Percentiles rank a stretch among this genome's conserved stretches.
phyloP scores from a whole-genome alignment of 2,113 vertebrate genomes.

The Hippocampus barbouri region DNA sequence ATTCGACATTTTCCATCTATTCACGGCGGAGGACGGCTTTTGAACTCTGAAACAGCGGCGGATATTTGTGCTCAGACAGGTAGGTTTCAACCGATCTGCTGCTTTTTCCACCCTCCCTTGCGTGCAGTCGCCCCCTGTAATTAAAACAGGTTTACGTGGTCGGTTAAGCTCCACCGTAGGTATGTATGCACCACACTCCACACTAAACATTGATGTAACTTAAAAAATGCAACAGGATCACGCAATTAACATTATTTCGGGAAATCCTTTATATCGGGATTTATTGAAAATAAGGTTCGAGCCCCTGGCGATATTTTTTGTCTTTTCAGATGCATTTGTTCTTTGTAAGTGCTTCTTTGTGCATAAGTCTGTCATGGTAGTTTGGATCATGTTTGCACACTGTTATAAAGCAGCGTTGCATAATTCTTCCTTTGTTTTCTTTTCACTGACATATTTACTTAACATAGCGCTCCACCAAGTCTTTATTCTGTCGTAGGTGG shows the following conservation, averaged over 20 bases:
- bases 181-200: background rate
- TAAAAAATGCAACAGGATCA: background rate
- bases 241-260: background rate
- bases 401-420: background rate
- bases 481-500: background rate
- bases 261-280: background rate
- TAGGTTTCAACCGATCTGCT: conserved; percentile 31
- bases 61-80: conserved; percentile 13
- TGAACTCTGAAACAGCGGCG: background rate
- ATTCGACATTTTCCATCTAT: conserved; percentile 1
- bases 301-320: background rate
- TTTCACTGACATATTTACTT: conserved; percentile 1
- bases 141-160: background rate
- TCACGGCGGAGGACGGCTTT: background rate
- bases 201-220: background rate
- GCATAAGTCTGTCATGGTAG: background rate
- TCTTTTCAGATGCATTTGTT: background rate
- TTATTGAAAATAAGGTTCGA: background rate
- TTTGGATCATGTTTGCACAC: background rate
- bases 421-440: background rate
- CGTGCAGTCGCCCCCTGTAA: conserved; percentile 8
- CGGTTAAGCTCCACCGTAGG: background rate
- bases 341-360: background rate
- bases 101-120: background rate
- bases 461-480: background rate